Evolutionary conservation across 2,113 vertebrate species (phyloP), one percentile per base, ranked within the genome.

Genomic region (Psephotus haematonotus): DNA sequence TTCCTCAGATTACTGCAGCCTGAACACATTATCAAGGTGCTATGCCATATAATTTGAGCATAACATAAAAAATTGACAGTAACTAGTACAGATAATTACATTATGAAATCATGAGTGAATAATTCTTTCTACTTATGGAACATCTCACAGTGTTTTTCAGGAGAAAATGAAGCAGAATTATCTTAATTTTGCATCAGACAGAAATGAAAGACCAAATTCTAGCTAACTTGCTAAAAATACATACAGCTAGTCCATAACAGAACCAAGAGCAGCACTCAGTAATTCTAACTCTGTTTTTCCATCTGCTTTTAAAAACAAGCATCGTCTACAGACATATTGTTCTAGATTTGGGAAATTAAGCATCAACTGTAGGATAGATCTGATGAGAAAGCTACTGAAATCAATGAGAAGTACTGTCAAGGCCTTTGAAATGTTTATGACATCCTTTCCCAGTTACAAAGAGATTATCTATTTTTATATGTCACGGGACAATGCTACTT

Each of bases 51-150:
- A 92, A 95, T 95, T 92, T 95, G 65, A 95, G 84, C 33, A 41
- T 82, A 87, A 91, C 49, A 81, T 71, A 84, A 86, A 88, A 93
- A 92, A 78, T 52, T 95, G 89, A 93, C 89, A 94, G 84, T 17
- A 82, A 74, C 49, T 90, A 82, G 82, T 62, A 90, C 71, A 95
- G 81, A 87, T 85, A 95, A 95, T 96, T 91, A 72, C 1, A 4
- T 82, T 87, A 91, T 95, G 84, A 95, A 90, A 94, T 95, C 67
- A 88, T 53, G 78, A 78, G 87, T 59, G 33, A 96, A 85, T 91
- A 91, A 82, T 79, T 80, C 33, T 79, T 94, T 92, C 82, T 92
- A 90, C 87, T 96, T 95, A 90, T 90, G 82, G 80, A 95, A 91
- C 70, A 80, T 46, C 31, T 72, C 81, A 55, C 2, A 2, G n/a